Evolutionary conservation across 2,113 vertebrate species (phyloP).

Genomic region (Crypturellus undulatus): DNA sequence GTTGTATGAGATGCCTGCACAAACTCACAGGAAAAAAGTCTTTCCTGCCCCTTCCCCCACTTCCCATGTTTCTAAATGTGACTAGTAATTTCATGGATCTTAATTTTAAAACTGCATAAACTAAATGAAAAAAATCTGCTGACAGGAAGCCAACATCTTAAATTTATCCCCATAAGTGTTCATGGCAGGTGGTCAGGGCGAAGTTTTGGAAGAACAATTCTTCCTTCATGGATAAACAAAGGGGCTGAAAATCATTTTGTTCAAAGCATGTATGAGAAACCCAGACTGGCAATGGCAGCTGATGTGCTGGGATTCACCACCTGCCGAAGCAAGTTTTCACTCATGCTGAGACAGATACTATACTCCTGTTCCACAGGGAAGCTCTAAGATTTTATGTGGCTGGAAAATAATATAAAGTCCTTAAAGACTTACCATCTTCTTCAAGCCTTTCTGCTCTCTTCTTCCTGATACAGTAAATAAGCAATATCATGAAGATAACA

Average conservation of each 20-base stretch:
- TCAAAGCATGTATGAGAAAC: neutral
- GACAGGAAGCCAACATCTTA: neutral
- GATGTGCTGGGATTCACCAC: neutral
- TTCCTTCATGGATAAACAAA: neutral
- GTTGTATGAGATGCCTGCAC: neutral
- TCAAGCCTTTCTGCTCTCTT: neutral
- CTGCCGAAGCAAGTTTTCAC: neutral
- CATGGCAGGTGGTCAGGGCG: neutral
- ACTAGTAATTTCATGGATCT: neutral
- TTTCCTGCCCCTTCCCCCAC: neutral
- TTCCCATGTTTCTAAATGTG: neutral
- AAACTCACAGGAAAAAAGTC: neutral
- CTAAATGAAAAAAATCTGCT: neutral
- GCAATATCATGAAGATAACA: neutral
- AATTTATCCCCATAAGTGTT: neutral
- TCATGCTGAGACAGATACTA: neutral
- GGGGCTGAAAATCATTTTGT: neutral
- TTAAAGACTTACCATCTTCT: conserved; percentile 34
- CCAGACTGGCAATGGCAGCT: neutral
- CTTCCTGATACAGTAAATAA: conserved; percentile 63
- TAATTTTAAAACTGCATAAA: neutral
- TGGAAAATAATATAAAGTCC: neutral
- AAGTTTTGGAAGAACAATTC: neutral
- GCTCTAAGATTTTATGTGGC: neutral
- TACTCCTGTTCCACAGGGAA: neutral